Base-by-base conservation (phyloP, 2,113 vertebrate genomes). In the Thymallus thymallus region DNA sequence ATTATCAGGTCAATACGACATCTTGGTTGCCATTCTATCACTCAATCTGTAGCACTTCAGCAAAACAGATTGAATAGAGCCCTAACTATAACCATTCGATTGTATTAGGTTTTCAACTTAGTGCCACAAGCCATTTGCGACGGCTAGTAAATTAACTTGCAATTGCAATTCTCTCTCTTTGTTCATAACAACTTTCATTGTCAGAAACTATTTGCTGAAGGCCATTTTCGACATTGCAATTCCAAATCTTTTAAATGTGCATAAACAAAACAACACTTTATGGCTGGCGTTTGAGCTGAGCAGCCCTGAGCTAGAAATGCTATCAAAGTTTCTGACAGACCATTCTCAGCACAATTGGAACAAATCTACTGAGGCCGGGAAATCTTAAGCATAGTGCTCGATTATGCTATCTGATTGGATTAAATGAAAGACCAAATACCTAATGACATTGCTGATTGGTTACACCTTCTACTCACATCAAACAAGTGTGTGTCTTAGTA, bases 391-490 rank as follows among this genome's bases (percentile, higher is more conserved):
- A 92, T 92, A 89, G 85, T 86, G 86, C 87, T 84, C 91, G 90
- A 92, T 91, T 92, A 92, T 88, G 82, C 82, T 83, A 83, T 88
- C 84, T 90, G 91, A 92, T 92, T 92, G 89, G 86, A 87, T 90
- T 90, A 91, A 90, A 90, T 86, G 85, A 86, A 89, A 88, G 82
- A 80, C 83, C 84, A 86, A 89, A 88, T 82, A 80, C 83, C 84
- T 83, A 78, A 82, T 86, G 74, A 73, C 68, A 85, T 78, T 29
- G 79, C 82, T 86, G 88, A 89, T 89, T 89, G 87, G 88, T 86
- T 67, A 87, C 87, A 84, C 87, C 82, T 87, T 80, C 76, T 79
- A 76, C 67, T 78, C 67, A 23, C 76, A 83, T 76, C 76, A 70
- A 78, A 78, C 71, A 48, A 72, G 78, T 61, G 41, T 61, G 35